phyloP scores from a whole-genome alignment of 2,888 invertebrate genomes.

The Stenolophus ochropezus region DNA sequence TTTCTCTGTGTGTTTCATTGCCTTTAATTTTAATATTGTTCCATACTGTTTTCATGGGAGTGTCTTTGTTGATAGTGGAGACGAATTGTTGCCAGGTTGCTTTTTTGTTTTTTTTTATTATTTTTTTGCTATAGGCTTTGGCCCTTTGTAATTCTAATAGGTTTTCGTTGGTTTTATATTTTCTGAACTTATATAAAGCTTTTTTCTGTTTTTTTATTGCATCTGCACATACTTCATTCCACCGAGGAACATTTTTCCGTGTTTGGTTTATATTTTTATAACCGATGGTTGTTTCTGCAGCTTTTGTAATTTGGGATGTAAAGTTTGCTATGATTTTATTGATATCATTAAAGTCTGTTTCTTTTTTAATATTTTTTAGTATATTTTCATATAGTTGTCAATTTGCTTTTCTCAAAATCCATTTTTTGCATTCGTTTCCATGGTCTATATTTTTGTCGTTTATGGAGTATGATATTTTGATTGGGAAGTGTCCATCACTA shows the following conservation, averaged over 20 bases:
- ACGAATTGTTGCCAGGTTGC: neutral
- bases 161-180: constrained; percentile 18
- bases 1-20: neutral
- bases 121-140: neutral
- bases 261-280: constrained; percentile 7
- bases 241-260: constrained; percentile 32
- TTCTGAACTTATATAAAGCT: constrained; percentile 11
- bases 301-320: constrained; percentile 20
- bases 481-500: constrained; percentile 33
- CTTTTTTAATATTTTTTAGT: neutral
- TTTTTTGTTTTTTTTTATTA: neutral
- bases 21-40: constrained; percentile 22
- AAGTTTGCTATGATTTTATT: neutral
- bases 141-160: constrained; percentile 4
- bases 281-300: neutral
- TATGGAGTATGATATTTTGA: constrained; percentile 20
- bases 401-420: constrained; percentile 28
- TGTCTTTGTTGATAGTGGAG: neutral
- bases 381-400: neutral
- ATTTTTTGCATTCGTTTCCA: constrained; percentile 2
- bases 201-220: constrained; percentile 28
- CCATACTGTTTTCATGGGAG: neutral
- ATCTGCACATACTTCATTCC: constrained; percentile 10
- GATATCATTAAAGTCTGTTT: neutral
- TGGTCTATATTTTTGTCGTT: neutral